Evolutionary conservation across 2,888 invertebrate genomes (phyloP).

Genomic region (Drosophila paramelanica): DNA sequence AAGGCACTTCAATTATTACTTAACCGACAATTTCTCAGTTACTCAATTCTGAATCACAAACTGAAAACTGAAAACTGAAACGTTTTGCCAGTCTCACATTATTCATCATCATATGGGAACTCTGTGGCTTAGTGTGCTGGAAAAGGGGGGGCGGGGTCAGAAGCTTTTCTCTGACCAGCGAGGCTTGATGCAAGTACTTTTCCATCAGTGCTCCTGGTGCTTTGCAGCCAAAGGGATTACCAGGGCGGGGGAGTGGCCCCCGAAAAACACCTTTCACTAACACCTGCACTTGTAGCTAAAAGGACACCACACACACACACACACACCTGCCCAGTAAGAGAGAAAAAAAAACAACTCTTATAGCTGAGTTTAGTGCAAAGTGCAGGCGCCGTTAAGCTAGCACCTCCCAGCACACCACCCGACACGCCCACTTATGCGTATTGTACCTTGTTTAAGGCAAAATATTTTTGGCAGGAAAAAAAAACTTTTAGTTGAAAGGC

Average conservation of each 20-base stretch:
- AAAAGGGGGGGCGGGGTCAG: not conserved
- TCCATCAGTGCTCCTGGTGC: constrained; percentile 18
- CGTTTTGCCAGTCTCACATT: constrained; percentile 28
- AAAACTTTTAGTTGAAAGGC: constrained; percentile 17
- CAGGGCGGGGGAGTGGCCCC: not conserved
- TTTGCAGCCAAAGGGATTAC: constrained; percentile 32
- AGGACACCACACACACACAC: constrained; percentile 18
- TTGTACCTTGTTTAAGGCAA: constrained; percentile 21
- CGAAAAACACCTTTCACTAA: constrained; percentile 25
- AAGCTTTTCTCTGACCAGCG: constrained; percentile 8
- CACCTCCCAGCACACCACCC: not conserved
- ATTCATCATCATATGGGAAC: constrained; percentile 16
- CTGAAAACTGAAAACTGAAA: constrained; percentile 31
- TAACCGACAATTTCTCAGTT: constrained; percentile 13
- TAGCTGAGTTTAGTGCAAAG: constrained; percentile 26
- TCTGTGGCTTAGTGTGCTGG: constrained; percentile 1
- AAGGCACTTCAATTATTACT: not conserved
- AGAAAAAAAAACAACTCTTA: not conserved
- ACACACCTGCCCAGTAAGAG: constrained; percentile 7
- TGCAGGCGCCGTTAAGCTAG: constrained; percentile 30
- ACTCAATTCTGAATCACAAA: constrained; percentile 22
- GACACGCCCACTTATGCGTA: constrained; percentile 12
- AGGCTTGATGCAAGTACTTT: constrained; percentile 18
- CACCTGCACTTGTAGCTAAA: constrained; percentile 37
- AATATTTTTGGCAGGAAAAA: constrained; percentile 20